Evolutionary conservation across 2,888 invertebrate genomes (phyloP), one percentile per base, ranked within the genome.

Genomic region (Alloplasta piceator): DNA sequence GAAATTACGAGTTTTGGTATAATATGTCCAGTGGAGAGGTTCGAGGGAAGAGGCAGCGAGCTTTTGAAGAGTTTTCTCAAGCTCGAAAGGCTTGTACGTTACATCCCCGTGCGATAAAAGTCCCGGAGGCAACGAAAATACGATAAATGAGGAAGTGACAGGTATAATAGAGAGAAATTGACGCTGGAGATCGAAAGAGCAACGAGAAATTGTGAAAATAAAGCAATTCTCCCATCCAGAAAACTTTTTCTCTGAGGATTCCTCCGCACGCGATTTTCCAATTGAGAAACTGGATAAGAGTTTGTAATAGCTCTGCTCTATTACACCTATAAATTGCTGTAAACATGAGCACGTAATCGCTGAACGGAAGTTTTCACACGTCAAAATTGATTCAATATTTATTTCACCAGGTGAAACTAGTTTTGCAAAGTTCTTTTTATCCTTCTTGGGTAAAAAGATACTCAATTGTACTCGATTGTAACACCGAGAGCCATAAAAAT

Each of bases 21-120:
- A 80, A 80, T 76, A 80, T 66, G 6, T 36, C 41, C 38, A n/a
- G n/a, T 52, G 56, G 73, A 56, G 56, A 56, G 56, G 61, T 73
- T 58, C 63, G 63, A 48, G 78, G 66, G 64, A 43, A 81, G 74
- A 61, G 48, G 48, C 5, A 36, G 6, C 10, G 43, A n/a, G 9
- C 36, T 36, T 16, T 26, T 6, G 14, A 56, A 36, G 56, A 26
- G 56, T 56, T 56, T 56, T 26, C n/a, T n/a, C 1, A 50, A 9
- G 12, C 10, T 12, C 36, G 26, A n/a, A 10, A 56, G 7, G 56
- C 26, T 56, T 36, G 6, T 36, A 56, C n/a, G 7, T 10, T 26
- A 26, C 56, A 56, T 56, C 55, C 55, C 12, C 55, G 55, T 55
- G 55, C 9, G 56, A 36, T n/a, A n/a, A 3, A 26, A 56, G 2